Evolutionary conservation across 2,797 vertebrate species (phyloP).

Genomic region (Pantherophis vulpinus): DNA sequence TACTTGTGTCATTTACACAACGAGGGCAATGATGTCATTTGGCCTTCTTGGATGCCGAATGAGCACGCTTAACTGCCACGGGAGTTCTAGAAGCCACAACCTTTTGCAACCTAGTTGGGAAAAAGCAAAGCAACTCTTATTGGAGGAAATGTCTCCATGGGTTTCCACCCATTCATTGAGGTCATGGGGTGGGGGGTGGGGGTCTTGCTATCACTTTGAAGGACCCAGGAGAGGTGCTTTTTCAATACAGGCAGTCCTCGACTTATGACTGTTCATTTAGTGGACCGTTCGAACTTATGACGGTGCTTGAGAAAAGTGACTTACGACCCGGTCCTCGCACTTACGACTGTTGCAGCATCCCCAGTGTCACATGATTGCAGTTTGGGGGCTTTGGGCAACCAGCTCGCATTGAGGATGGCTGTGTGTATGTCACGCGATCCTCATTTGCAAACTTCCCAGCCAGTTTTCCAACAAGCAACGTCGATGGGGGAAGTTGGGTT

Average conservation of each 20-base stretch:
- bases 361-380: neutral
- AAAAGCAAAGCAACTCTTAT: neutral
- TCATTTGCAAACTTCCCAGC: neutral
- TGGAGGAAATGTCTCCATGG: neutral
- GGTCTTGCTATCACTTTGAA: neutral
- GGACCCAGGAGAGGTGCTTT: neutral
- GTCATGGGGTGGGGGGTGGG: too few relatives aligned
- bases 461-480: neutral
- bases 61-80: neutral
- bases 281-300: neutral
- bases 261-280: neutral
- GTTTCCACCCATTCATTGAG: neutral
- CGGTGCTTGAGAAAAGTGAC: neutral
- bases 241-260: too few relatives aligned
- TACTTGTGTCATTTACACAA: neutral
- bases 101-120: neutral
- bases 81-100: neutral
- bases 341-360: neutral
- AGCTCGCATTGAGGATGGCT: neutral
- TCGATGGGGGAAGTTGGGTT: neutral
- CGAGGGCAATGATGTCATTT: neutral
- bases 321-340: neutral
- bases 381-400: neutral
- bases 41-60: neutral
- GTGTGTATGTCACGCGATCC: rapidly evolving